A percentile compares a stretch with the other conserved stretches of the same genome.
Conservation (phyloP, 2,888 invertebrate genomes). For the Conistra vaccinii region DNA sequence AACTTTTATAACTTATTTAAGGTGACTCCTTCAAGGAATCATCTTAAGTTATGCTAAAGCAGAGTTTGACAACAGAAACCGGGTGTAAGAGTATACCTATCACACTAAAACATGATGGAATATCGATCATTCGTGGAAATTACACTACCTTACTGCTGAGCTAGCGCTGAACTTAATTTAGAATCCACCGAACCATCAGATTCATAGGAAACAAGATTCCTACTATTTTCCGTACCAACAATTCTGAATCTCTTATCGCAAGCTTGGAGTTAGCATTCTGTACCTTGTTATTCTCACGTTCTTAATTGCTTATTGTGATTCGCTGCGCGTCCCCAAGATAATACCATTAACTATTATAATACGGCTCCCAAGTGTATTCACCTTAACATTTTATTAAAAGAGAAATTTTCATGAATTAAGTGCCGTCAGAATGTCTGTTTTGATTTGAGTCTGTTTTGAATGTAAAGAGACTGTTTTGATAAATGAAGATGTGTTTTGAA, state of each 20-base stretch:
- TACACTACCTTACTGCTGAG: neutral
- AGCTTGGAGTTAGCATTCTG: conserved; percentile 29
- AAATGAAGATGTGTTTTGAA: neutral
- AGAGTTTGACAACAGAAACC: neutral
- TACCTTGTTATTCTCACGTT: conserved; percentile 54
- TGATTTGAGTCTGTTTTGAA: conserved; percentile 20
- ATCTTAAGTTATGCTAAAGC: neutral
- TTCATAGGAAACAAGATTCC: neutral
- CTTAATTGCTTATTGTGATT: conserved; percentile 62
- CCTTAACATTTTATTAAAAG: conserved; percentile 46
- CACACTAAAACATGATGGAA: neutral
- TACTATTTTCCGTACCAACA: neutral
- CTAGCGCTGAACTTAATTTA: too few species aligned
- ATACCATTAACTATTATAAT: conserved; percentile 53
- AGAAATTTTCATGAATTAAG: conserved; percentile 16
- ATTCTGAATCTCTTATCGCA: conserved; percentile 14
- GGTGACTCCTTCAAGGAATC: neutral
- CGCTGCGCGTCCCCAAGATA: conserved; percentile 43
- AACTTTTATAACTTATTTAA: neutral
- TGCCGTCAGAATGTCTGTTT: conserved; percentile 1
- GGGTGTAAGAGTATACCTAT: neutral
- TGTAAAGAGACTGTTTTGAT: conserved; percentile 2
- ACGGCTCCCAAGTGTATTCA: conserved; percentile 35
- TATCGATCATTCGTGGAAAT: conserved; percentile 8
- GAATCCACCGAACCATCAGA: neutral